These are phyloP conservation scores for Saccostrea cuccullata DNA, from an alignment of 1,140 invertebrate genomes.

Conservation along the genomic window DNA sequence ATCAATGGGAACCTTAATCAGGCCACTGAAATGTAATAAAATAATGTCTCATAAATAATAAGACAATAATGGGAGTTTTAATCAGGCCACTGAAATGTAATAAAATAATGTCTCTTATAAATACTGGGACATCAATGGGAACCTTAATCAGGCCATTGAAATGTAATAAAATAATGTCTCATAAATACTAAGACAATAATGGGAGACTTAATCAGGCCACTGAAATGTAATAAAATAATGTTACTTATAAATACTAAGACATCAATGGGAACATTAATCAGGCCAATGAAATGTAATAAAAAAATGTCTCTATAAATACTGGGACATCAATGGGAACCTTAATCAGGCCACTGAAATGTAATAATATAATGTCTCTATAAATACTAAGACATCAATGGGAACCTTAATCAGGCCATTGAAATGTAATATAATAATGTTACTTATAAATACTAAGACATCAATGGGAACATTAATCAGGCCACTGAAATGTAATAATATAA, in stretches of 20 bases:
- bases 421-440: slow-evolving; percentile 43
- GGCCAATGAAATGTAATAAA: slow-evolving; percentile 56
- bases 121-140: slow-evolving; percentile 54
- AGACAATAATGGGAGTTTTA: slow-evolving; percentile 50
- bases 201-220: slow-evolving; percentile 53
- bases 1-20: slow-evolving; percentile 50
- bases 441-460: too few relatives aligned
- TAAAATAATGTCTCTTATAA: background rate
- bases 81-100: slow-evolving; percentile 58
- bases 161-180: slow-evolving; percentile 42
- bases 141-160: slow-evolving; percentile 54
- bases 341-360: slow-evolving; percentile 57
- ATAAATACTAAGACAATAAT: slow-evolving; percentile 39
- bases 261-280: slow-evolving; percentile 50
- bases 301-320: background rate
- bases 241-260: too few relatives aligned
- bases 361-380: background rate
- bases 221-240: slow-evolving; percentile 50
- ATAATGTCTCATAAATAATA: background rate
- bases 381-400: slow-evolving; percentile 52
- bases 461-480: slow-evolving; percentile 55
- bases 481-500: slow-evolving; percentile 51
- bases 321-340: slow-evolving; percentile 54
- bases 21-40: slow-evolving; percentile 56
- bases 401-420: slow-evolving; percentile 54